phyloP scores from a whole-genome alignment of 2,888 invertebrate species.

The Augiades crinisus region DNA sequence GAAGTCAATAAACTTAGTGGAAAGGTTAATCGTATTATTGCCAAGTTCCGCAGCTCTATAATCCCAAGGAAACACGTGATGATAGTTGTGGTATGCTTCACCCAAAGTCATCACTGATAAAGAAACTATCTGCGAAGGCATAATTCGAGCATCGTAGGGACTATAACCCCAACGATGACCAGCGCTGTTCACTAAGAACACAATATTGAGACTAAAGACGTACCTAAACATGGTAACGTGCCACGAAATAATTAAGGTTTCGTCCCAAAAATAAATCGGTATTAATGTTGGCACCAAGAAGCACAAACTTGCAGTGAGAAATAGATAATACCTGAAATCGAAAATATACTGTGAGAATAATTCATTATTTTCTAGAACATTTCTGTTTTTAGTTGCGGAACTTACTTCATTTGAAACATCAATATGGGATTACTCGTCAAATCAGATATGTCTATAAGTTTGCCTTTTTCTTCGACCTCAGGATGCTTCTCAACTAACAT shows the following conservation, averaged over 20 bases:
- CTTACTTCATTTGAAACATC: slow-evolving; percentile 85
- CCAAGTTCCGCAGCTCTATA: slow-evolving; percentile 54
- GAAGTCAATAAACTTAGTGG: slow-evolving; percentile 45
- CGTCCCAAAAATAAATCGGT: slow-evolving; percentile 83
- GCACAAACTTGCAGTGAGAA: slow-evolving; percentile 37
- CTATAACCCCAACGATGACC: slow-evolving; percentile 78
- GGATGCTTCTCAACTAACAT: slow-evolving; percentile 88
- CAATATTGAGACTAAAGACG: slow-evolving; percentile 78
- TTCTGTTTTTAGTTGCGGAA: too few species aligned
- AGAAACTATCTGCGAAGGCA: slow-evolving; percentile 40
- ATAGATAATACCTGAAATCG: slow-evolving; percentile 61
- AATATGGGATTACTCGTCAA: slow-evolving; percentile 85
- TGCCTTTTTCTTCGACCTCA: slow-evolving; percentile 85
- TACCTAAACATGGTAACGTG: slow-evolving; percentile 76
- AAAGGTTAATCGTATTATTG: slow-evolving; percentile 29
- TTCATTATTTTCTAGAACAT: background rate
- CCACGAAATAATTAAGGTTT: slow-evolving; percentile 65
- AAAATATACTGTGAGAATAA: background rate
- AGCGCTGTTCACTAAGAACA: slow-evolving; percentile 85
- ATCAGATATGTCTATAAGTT: slow-evolving; percentile 86
- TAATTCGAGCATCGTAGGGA: slow-evolving; percentile 62
- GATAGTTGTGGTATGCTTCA: slow-evolving; percentile 58
- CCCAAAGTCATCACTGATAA: slow-evolving; percentile 41
- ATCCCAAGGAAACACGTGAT: slow-evolving; percentile 55
- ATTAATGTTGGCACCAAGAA: slow-evolving; percentile 75